A percentile compares a stretch with the other conserved stretches of the same genome.
phyloP scores from a whole-genome alignment of 2,888 invertebrate genomes.

The Agelastica alni region DNA sequence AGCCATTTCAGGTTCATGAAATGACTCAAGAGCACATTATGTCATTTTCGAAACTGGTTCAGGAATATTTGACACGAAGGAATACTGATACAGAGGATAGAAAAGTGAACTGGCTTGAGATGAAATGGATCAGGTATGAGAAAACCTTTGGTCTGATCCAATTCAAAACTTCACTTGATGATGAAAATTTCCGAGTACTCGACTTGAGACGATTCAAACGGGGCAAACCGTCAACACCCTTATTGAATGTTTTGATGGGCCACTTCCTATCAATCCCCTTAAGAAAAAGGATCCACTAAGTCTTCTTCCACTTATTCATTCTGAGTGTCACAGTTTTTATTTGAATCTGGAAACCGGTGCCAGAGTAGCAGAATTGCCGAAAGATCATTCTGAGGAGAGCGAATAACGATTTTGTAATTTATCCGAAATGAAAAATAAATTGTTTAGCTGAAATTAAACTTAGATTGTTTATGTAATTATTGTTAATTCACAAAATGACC shows the following conservation, averaged over 20 bases:
- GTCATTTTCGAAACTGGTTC: conserved; percentile 9
- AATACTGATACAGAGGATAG: conserved; percentile 17
- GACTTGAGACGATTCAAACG: conserved; percentile 25
- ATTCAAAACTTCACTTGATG: conserved; percentile 26
- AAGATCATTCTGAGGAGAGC: too few relatives aligned
- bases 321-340: background rate
- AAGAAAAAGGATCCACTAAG: conserved; percentile 25
- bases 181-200: conserved; percentile 26
- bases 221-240: conserved; percentile 17
- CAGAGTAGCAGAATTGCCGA: too few relatives aligned
- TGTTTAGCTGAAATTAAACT: too few relatives aligned
- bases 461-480: too few relatives aligned
- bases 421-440: too few relatives aligned
- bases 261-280: conserved; percentile 12
- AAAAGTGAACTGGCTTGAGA: conserved; percentile 29
- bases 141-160: conserved; percentile 27
- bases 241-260: conserved; percentile 23
- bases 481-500: too few relatives aligned
- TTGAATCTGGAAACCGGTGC: too few relatives aligned
- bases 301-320: conserved; percentile 24
- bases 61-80: conserved; percentile 18
- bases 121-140: conserved; percentile 29
- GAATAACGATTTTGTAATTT: too few relatives aligned
- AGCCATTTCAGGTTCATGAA: conserved; percentile 12
- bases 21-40: conserved; percentile 12